Conservation (phyloP, 2,888 invertebrate species). For the Drosophila mettleri region DNA sequence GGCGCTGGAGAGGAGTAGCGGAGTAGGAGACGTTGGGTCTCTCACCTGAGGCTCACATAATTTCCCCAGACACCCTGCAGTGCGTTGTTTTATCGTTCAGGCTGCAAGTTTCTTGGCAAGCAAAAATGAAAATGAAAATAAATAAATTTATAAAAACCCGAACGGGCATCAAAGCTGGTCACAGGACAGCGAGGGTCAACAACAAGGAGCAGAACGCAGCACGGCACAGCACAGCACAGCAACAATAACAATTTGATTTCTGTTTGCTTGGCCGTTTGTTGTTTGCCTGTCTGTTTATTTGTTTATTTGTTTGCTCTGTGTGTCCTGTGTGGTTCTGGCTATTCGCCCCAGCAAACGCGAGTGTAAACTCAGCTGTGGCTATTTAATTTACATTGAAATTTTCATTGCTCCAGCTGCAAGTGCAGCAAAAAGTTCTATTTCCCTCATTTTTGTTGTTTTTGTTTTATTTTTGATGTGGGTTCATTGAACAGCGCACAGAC, state of each 20-base stretch:
- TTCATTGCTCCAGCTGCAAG: slow-evolving; percentile 36
- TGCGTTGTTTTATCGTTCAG: slow-evolving; percentile 16
- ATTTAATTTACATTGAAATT: slow-evolving; percentile 38
- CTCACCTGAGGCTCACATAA: slow-evolving; percentile 71
- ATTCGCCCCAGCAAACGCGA: background rate
- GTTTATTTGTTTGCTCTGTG: slow-evolving; percentile 29
- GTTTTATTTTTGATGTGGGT: slow-evolving; percentile 17
- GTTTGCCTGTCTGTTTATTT: slow-evolving; percentile 49
- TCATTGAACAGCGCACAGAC: slow-evolving; percentile 56
- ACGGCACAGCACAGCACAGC: too few species aligned
- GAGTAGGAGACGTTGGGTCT: background rate
- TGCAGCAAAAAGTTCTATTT: slow-evolving; percentile 40
- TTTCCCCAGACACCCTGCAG: slow-evolving; percentile 73
- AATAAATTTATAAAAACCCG: slow-evolving; percentile 22
- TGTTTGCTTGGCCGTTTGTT: slow-evolving; percentile 63
- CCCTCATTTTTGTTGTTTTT: background rate
- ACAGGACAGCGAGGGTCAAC: slow-evolving; percentile 38
- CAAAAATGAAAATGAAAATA: slow-evolving; percentile 47
- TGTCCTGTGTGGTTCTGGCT: slow-evolving; percentile 15
- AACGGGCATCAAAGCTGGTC: slow-evolving; percentile 23
- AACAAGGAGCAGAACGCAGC: slow-evolving; percentile 10
- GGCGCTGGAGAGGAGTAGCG: background rate
- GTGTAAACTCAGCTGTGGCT: slow-evolving; percentile 3
- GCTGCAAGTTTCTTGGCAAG: slow-evolving; percentile 33
- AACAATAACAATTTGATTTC: slow-evolving; percentile 71